A percentile compares a stretch with the other conserved stretches of the same genome.
These are phyloP conservation scores for Platysternon megacephalum DNA, from an alignment of 2,113 vertebrate genomes.

Conservation along the genomic window DNA sequence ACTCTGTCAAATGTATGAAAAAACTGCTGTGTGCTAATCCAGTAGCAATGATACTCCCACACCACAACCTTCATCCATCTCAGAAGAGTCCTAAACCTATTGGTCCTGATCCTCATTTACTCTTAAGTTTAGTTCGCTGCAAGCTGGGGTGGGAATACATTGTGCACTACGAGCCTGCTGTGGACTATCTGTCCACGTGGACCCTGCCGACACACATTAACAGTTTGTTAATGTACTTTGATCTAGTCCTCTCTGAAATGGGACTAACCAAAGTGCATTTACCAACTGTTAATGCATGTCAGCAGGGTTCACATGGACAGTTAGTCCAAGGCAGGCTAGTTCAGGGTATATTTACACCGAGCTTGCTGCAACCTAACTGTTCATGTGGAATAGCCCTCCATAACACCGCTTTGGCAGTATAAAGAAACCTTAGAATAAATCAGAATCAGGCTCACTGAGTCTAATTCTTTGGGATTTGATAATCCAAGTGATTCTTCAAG, in stretches of 20 bases:
- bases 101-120: neutral
- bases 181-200: neutral
- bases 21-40: neutral
- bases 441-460: neutral
- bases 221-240: neutral
- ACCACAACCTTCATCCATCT: neutral
- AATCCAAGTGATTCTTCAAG: neutral
- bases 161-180: neutral
- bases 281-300: neutral
- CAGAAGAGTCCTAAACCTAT: neutral
- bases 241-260: neutral
- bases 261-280: no score
- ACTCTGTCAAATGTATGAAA: neutral
- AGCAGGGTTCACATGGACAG: neutral
- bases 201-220: neutral
- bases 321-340: neutral
- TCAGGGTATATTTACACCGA: neutral
- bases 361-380: neutral
- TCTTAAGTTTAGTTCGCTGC: rapidly evolving
- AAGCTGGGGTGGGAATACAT: neutral
- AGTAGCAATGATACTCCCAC: neutral
- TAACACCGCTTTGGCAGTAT: neutral
- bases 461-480: neutral
- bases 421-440: neutral
- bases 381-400: neutral